Evolutionary conservation across 2,113 vertebrate genomes (phyloP).

Genomic region (Brachyhypopomus occidentalis): DNA sequence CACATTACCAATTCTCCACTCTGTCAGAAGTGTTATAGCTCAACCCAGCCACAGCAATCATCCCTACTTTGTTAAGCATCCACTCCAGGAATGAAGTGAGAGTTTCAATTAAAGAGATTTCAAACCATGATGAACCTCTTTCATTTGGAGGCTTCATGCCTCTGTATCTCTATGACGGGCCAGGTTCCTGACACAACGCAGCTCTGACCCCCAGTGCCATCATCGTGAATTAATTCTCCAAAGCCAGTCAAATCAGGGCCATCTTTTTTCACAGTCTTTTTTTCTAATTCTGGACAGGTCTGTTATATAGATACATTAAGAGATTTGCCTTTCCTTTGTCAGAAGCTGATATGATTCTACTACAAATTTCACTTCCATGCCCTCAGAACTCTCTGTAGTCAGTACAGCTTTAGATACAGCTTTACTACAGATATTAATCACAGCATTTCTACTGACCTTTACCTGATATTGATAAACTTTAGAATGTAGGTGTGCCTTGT

Average conservation of each 20-base stretch:
- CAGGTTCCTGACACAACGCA: conserved; percentile 21
- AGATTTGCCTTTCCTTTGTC: background rate
- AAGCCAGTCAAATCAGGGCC: background rate
- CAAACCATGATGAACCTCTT: conserved; percentile 32
- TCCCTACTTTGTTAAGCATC: conserved; percentile 28
- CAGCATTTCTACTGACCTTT: too few relatives aligned
- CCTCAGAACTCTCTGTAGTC: too few relatives aligned
- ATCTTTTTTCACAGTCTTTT: too few relatives aligned
- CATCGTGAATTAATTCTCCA: conserved; percentile 13
- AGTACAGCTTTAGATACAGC: too few relatives aligned
- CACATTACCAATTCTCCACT: conserved; percentile 7
- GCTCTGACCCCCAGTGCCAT: conserved; percentile 22
- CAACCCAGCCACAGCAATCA: conserved; percentile 19
- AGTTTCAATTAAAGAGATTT: conserved; percentile 47
- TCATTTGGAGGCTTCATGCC: conserved; percentile 35
- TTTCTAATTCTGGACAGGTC: too few relatives aligned
- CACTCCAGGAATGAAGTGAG: conserved; percentile 23
- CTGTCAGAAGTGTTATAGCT: conserved; percentile 14
- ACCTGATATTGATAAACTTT: too few relatives aligned
- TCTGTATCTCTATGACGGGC: conserved; percentile 31
- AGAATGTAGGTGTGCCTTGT: too few relatives aligned
- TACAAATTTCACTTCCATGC: background rate
- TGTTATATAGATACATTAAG: background rate
- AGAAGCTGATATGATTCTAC: background rate
- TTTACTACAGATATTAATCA: too few relatives aligned